Evolutionary conservation across 2,888 invertebrate genomes (phyloP), one percentile per base, ranked within the genome.

Genomic region (Lepidocyrtoides sp.): DNA sequence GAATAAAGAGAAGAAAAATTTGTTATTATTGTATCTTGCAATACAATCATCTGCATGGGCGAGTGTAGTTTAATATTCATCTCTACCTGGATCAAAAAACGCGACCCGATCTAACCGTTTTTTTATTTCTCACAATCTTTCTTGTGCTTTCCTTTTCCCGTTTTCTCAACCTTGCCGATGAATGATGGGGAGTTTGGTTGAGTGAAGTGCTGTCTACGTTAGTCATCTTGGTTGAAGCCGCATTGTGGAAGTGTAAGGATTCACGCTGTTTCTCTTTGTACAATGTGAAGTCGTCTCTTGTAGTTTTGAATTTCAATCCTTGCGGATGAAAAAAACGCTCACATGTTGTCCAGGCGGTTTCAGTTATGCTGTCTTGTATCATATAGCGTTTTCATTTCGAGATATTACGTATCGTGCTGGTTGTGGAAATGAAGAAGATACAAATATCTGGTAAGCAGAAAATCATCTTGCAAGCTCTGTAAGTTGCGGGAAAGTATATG

Each of bases 171-270:
- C n/a, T n/a, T n/a, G 2, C 29, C 48, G 63, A 63, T 66, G 86
- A 14, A 69, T 1, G 26, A 60, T 81, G 57, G n/a, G n/a, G 81
- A 66, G n/a, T 7, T 7, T 41, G 41, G 5, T 4, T 57, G 14
- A 23, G n/a, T 29, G 79, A 87, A 60, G 36, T 66, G 72, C 20
- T 82, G 77, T 51, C 44, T 72, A 32, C 75, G 57, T 29, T 12
- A 82, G 81, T 82, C 57, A 57, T 36, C 82, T 83, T 83, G 72
- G 75, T 83, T 57, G 82, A 89, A 69, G 83, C 83, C 75, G 82
- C 72, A 84, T 84, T 79, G 84, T 85, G 66, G 63, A 90, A 90
- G 90, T 90, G 90, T 90, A 90, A 90, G 85, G 66, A 77, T 66
- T 90, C 90, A 90, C 90, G 90, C 90, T 90, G 90, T 5, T 48